A percentile compares a stretch with the other conserved stretches of the same genome.
Evolutionary conservation across 2,797 vertebrate species (phyloP).

Genomic region (Spatula versicolor): DNA sequence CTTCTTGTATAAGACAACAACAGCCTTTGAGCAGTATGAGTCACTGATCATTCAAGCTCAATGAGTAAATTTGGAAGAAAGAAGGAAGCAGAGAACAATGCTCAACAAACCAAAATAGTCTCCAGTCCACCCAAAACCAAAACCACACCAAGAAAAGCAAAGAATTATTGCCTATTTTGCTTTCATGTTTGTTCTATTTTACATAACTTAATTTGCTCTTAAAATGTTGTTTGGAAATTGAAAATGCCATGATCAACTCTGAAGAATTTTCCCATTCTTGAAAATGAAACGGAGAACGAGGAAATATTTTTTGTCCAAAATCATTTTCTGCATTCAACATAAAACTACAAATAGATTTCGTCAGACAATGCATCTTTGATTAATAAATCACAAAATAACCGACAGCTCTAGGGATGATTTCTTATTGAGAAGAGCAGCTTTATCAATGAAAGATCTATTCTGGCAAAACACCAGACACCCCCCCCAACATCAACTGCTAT

Average conservation of each 20-base stretch:
- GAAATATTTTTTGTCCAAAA: background rate
- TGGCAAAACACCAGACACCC: background rate
- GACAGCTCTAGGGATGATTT: background rate
- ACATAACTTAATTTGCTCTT: background rate
- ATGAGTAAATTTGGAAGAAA: background rate
- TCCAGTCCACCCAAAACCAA: background rate
- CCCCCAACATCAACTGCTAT: background rate
- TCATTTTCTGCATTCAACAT: background rate
- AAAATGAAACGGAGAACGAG: background rate
- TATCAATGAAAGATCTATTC: background rate
- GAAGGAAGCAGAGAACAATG: background rate
- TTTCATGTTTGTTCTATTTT: background rate
- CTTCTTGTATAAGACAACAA: background rate
- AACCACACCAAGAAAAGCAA: background rate
- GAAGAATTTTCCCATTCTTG: background rate
- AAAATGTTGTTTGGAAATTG: background rate
- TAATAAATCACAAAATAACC: background rate
- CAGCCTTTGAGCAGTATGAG: background rate
- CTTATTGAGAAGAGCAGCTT: background rate
- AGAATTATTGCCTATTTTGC: background rate
- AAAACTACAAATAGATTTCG: background rate
- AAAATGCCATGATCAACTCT: background rate
- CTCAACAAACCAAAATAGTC: background rate
- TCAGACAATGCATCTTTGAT: background rate
- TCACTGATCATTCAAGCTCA: background rate